These are phyloP conservation scores for Darevskia nairensis DNA, from an alignment of 2,797 vertebrate genomes.

Conservation along the genomic window DNA sequence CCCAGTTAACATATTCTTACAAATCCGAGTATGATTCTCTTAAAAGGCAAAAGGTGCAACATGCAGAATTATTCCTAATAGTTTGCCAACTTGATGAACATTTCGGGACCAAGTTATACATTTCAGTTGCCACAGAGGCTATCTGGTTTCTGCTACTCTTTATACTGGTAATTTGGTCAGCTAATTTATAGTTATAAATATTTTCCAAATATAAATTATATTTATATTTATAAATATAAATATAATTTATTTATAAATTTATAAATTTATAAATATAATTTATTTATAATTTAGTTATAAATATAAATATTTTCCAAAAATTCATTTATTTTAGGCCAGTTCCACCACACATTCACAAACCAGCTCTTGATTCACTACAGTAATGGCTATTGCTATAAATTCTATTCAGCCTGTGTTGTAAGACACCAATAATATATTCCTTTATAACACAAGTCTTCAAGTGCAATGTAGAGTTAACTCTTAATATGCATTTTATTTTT, in stretches of 20 bases:
- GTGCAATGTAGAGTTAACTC: background rate
- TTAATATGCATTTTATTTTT: background rate
- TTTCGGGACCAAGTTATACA: background rate
- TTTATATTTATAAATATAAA: too few relatives aligned
- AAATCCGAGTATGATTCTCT: slow-evolving; percentile 2
- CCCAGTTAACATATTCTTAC: background rate
- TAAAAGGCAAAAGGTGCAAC: slow-evolving; percentile 9
- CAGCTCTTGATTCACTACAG: background rate
- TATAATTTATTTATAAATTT: too few relatives aligned
- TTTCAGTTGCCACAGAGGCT: background rate
- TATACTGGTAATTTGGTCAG: background rate
- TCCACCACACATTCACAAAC: background rate
- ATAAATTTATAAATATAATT: too few relatives aligned
- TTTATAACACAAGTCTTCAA: background rate
- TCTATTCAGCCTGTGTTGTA: background rate
- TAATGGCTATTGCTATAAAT: background rate
- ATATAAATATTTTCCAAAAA: background rate
- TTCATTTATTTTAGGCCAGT: background rate
- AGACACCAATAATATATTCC: background rate
- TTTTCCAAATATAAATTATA: too few relatives aligned
- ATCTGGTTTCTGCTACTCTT: background rate
- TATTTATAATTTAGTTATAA: too few relatives aligned
- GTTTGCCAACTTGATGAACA: background rate
- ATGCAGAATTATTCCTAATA: background rate
- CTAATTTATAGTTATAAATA: background rate